phyloP scores from a whole-genome alignment of 1,140 invertebrate species.

The Brachionus rotundiformis region DNA sequence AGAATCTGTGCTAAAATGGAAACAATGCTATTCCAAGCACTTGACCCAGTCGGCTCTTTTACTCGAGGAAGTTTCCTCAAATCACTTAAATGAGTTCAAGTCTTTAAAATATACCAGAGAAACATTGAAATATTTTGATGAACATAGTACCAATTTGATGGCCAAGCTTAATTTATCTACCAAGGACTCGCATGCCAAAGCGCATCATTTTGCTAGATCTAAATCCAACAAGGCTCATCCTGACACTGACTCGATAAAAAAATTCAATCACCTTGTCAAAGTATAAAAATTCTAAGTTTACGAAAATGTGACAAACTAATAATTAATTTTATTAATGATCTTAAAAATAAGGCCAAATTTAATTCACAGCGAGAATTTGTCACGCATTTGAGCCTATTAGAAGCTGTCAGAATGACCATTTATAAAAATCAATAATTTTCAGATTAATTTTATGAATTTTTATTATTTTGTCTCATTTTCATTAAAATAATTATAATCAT shows the following conservation, averaged over 20 bases:
- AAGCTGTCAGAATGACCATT: neutral
- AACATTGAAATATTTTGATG: constrained; percentile 20
- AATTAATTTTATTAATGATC: neutral
- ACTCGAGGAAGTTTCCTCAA: neutral
- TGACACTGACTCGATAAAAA: constrained; percentile 12
- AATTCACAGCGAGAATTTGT: neutral
- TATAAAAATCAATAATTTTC: neutral
- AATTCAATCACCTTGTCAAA: constrained; percentile 16
- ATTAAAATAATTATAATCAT: neutral
- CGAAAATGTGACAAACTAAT: neutral
- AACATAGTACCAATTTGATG: neutral
- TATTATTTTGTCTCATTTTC: constrained; percentile 24
- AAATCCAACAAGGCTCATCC: neutral
- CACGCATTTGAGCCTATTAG: neutral
- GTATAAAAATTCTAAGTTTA: neutral
- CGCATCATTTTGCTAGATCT: neutral
- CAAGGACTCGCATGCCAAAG: neutral
- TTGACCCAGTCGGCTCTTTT: neutral
- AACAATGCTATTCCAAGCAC: neutral
- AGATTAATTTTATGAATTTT: constrained; percentile 8
- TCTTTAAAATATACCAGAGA: constrained; percentile 20
- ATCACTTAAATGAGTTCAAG: neutral
- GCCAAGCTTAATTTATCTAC: neutral
- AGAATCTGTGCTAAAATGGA: constrained; percentile 2
- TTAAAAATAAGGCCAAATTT: neutral